Base-by-base conservation (phyloP, 2,888 invertebrate genomes). In the Harpalus rufipes region DNA sequence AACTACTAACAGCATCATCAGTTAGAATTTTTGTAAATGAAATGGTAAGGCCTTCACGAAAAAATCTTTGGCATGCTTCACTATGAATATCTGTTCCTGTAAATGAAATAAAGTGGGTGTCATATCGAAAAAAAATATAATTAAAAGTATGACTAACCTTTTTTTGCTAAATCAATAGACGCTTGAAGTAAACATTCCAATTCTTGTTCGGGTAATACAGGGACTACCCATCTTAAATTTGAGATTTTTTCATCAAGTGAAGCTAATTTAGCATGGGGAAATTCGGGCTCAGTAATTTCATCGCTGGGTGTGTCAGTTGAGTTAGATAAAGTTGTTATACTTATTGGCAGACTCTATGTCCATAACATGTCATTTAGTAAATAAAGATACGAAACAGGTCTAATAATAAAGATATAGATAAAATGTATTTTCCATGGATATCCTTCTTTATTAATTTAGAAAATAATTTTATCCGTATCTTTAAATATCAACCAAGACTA, bases 1-100 rank as follows among this genome's bases (percentile, higher is more conserved):
- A 99, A 89, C 98, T 98, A 89, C 97, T 97, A 80, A 99, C 98
- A 81, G 99, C 98, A 92, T 99, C 99, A 91, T 99, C 99, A 16
- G 98, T 98, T 89, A 99, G 93, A 90, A 99, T 98, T 93, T 98
- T 98, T 78, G 97, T 97, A 91, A 99, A 99, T 81, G 98, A 98
- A 87, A 96, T 94, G 86, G 97, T 97, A 87, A 99, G 93, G 80
- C 98, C 97, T 90, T 98, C 98, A 88, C 97, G 95, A 92, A 98
- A 98, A 92, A 99, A 99, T 88, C 97, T 94, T 90, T 98, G 97
- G 91, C 98, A 99, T 81, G 96, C 94, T 91, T 96, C 96, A 90
- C 97, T 96, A 90, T 96, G 95, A 86, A 95, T 94, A 92, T 99
- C 98, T 91, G 96, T 93, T 90, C 96, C 97, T 97, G 90, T 56